A percentile compares a stretch with the other conserved stretches of the same genome.
Conservation (phyloP, 2,113 vertebrate genomes). For the Pelecanoides urinatrix region DNA sequence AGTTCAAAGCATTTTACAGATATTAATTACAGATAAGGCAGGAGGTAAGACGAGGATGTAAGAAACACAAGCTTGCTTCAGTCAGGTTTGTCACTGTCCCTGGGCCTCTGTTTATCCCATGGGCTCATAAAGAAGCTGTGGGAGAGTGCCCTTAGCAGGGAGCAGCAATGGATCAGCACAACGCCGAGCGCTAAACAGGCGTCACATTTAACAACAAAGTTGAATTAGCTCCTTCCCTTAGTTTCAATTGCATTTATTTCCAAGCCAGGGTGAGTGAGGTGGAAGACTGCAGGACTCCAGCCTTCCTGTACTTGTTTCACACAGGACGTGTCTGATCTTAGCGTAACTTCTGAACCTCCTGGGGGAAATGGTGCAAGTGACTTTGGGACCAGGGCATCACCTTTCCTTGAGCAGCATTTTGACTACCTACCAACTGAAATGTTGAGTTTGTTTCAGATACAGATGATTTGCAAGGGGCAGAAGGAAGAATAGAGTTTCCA, state of each 20-base stretch:
- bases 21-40: not conserved
- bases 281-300: not conserved
- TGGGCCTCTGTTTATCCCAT: not conserved
- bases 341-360: not conserved
- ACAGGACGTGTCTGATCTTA: fast-evolving
- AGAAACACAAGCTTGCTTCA: not conserved
- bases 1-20: not conserved
- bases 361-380: not conserved
- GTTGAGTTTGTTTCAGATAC: not conserved
- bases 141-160: not conserved
- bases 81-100: not conserved
- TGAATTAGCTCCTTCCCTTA: not conserved
- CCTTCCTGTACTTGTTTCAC: not conserved
- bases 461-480: not conserved
- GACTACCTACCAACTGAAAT: not conserved
- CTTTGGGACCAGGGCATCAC: not conserved
- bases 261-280: not conserved
- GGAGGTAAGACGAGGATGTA: not conserved
- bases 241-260: not conserved
- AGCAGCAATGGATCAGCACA: not conserved
- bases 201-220: not conserved
- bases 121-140: not conserved
- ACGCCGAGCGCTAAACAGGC: not conserved
- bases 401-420: not conserved
- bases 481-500: not conserved